Evolutionary conservation across 1,140 invertebrate genomes (phyloP).

Genomic region (Bradysia coprophila): DNA sequence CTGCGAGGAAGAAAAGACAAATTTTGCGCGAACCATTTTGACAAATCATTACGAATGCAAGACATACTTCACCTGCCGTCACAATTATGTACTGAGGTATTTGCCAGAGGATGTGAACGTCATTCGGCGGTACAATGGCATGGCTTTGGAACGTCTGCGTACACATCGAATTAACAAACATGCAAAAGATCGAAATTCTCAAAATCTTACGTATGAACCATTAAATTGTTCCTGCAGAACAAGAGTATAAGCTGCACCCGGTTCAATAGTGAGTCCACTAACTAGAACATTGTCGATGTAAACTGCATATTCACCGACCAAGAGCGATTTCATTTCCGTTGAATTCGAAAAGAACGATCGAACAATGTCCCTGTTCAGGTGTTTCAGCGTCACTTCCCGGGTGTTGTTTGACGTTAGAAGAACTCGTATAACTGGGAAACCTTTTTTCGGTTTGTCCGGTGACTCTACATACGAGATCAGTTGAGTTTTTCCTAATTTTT

Average conservation of each 20-base stretch:
- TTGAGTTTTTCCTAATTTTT: slow-evolving; percentile 4
- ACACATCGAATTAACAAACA: background rate
- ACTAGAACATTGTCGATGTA: slow-evolving; percentile 13
- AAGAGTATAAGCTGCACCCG: slow-evolving; percentile 40
- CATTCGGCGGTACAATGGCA: slow-evolving; percentile 43
- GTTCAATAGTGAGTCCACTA: slow-evolving; percentile 17
- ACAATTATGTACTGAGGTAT: slow-evolving; percentile 76
- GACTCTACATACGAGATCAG: slow-evolving; percentile 9
- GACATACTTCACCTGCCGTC: slow-evolving; percentile 50
- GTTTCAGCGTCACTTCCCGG: slow-evolving; percentile 7
- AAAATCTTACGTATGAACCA: background rate
- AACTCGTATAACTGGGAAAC: slow-evolving; percentile 11
- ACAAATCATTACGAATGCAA: background rate
- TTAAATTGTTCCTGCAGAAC: slow-evolving; percentile 8
- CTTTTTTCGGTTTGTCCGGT: slow-evolving; percentile 16
- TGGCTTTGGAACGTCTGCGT: slow-evolving; percentile 3
- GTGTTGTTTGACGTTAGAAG: slow-evolving; percentile 10
- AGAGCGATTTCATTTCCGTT: slow-evolving; percentile 18
- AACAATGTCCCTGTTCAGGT: slow-evolving; percentile 4
- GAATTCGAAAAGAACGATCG: slow-evolving; percentile 8
- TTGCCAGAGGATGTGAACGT: slow-evolving; percentile 62
- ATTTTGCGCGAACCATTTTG: too few species aligned
- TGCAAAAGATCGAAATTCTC: background rate
- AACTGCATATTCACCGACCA: slow-evolving; percentile 25
- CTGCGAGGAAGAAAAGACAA: slow-evolving; percentile 5